A percentile compares a stretch with the other conserved stretches of the same genome.
Evolutionary conservation across 2,113 vertebrate genomes (phyloP).

Genomic region (Argyrosomus japonicus): DNA sequence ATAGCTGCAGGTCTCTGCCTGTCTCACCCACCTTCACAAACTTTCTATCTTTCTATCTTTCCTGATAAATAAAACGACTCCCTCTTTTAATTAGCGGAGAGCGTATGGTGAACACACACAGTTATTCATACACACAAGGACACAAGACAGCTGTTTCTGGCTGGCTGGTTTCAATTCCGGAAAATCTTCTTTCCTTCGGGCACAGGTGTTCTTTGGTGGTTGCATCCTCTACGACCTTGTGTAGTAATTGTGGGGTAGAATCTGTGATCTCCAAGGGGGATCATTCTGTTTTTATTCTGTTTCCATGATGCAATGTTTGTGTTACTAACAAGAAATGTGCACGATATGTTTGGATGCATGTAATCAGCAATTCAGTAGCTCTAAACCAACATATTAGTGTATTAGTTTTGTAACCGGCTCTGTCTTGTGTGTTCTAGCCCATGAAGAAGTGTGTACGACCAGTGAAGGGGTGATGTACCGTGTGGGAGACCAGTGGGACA

Average conservation of each 20-base stretch:
- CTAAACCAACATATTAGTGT: not conserved
- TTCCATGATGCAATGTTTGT: not conserved
- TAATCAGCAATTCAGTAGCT: no score
- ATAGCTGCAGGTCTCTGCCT: conserved; percentile 33
- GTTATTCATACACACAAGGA: conserved; percentile 13
- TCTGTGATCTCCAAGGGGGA: conserved; percentile 29
- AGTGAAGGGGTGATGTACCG: conserved; percentile 95
- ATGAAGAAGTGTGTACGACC: conserved; percentile 95
- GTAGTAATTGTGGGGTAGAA: conserved; percentile 45
- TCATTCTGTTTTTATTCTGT: not conserved
- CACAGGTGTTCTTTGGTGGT: conserved; percentile 49
- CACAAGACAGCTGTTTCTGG: conserved; percentile 63
- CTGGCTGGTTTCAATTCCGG: conserved; percentile 27
- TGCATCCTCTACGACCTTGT: not conserved
- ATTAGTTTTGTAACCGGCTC: not conserved
- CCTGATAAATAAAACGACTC: conserved; percentile 46
- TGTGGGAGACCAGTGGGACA: conserved; percentile 97
- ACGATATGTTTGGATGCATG: not conserved
- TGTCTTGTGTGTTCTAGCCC: conserved; percentile 80
- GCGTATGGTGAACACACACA: conserved; percentile 56
- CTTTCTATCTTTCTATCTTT: conserved; percentile 44
- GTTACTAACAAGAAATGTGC: not conserved
- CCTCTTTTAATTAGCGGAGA: conserved; percentile 57
- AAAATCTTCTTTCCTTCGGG: conserved; percentile 19
- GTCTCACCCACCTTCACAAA: conserved; percentile 7